A percentile compares a stretch with the other conserved stretches of the same genome.
Evolutionary conservation across 2,797 vertebrate species (phyloP).

Genomic region (Sebastiscus tertius): DNA sequence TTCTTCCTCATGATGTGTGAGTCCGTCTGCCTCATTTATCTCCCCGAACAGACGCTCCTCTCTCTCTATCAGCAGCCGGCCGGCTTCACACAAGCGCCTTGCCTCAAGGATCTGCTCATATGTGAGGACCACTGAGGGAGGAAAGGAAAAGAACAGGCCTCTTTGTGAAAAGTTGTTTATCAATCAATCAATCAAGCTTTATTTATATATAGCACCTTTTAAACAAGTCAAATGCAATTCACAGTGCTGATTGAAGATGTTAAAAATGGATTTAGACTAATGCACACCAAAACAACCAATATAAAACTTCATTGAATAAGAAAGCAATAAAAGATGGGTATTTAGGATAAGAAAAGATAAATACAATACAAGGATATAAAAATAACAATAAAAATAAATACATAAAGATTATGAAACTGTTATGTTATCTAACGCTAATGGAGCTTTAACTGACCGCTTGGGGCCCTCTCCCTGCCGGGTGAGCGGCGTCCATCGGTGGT

Average conservation of each 20-base stretch:
- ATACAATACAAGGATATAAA: too few species aligned
- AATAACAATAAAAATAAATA: too few species aligned
- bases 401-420: too few species aligned
- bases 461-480: fast-evolving
- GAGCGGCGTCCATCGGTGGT: fast-evolving
- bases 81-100: conserved; percentile 67
- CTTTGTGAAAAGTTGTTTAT: background rate
- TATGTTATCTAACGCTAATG: background rate
- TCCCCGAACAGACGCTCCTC: conserved; percentile 78
- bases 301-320: too few species aligned
- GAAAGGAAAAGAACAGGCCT: background rate
- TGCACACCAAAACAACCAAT: too few species aligned
- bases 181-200: too few species aligned
- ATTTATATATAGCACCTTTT: too few species aligned
- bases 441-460: background rate
- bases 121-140: conserved; percentile 32
- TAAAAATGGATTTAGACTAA: too few species aligned
- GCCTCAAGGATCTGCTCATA: conserved; percentile 72
- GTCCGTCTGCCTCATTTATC: background rate
- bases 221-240: too few species aligned
- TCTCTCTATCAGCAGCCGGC: conserved; percentile 76
- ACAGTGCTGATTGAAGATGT: too few species aligned
- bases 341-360: too few species aligned
- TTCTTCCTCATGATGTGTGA: conserved; percentile 54
- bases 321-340: too few species aligned